A percentile compares a stretch with the other conserved stretches of the same genome.
Evolutionary conservation across 2,797 vertebrate genomes (phyloP).

Genomic region (Cossypha caffra): DNA sequence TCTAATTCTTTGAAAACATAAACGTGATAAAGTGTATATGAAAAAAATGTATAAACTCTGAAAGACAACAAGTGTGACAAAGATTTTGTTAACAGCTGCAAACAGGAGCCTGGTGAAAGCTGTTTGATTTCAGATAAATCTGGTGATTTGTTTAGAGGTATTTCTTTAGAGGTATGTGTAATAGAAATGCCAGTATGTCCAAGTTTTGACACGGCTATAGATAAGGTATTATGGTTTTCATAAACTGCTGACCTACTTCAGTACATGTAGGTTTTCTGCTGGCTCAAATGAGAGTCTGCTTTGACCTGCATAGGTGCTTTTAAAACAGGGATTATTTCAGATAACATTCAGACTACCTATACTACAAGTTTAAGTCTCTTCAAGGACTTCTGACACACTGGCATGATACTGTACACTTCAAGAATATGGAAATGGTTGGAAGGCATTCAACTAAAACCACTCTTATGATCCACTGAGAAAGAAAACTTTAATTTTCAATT

Average conservation of each 20-base stretch:
- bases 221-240: not conserved
- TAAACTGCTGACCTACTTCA: not conserved
- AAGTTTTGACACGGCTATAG: not conserved
- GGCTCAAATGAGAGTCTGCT: not conserved
- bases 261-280: not conserved
- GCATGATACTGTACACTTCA: not conserved
- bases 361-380: not conserved
- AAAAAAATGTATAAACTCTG: not conserved
- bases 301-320: not conserved
- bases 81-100: not conserved
- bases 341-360: not conserved
- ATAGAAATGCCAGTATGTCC: not conserved
- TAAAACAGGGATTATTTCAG: not conserved
- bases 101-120: not conserved
- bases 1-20: not conserved
- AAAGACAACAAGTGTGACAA: not conserved
- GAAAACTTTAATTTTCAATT: slow-evolving; percentile 49
- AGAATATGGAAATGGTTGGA: not conserved
- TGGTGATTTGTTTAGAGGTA: not conserved
- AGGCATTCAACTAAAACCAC: not conserved
- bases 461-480: not conserved
- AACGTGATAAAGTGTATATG: not conserved
- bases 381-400: not conserved
- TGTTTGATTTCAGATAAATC: not conserved
- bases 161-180: not conserved